Evolutionary conservation across 2,113 vertebrate species (phyloP).

Genomic region (Oryzias curvinotus): DNA sequence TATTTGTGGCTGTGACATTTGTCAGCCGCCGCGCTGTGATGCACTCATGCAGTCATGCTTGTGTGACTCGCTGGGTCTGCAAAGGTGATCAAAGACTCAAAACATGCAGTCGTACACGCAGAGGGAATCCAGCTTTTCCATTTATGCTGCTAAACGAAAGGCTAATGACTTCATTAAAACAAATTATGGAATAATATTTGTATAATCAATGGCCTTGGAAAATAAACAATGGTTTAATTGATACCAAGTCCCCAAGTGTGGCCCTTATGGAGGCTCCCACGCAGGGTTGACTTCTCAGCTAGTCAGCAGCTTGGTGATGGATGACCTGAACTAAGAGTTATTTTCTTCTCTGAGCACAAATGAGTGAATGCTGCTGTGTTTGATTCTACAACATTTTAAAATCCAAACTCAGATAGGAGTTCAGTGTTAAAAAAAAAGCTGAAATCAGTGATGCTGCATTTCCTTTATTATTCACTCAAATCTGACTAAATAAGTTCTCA

Average conservation of each 20-base stretch:
- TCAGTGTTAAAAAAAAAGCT: too few species aligned
- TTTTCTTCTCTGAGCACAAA: background rate
- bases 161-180: constrained; percentile 39
- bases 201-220: constrained; percentile 22
- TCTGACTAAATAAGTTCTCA: too few species aligned
- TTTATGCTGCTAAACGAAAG: constrained; percentile 25
- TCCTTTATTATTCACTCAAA: too few species aligned
- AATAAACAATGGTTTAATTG: constrained; percentile 44
- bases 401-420: too few species aligned
- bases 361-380: background rate
- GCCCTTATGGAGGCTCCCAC: constrained; percentile 23
- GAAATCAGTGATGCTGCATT: too few species aligned
- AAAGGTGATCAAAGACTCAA: background rate
- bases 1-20: constrained; percentile 42
- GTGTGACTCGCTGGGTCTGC: constrained; percentile 1
- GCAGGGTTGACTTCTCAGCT: constrained; percentile 31
- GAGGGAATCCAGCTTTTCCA: constrained; percentile 1
- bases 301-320: constrained; percentile 25
- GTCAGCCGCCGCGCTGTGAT: constrained; percentile 28
- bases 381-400: background rate
- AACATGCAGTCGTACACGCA: too few species aligned
- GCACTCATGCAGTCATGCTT: constrained; percentile 10
- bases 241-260: constrained; percentile 26
- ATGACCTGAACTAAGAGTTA: background rate
- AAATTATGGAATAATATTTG: constrained; percentile 35